Percentiles rank a stretch among this genome's conserved stretches.
These are phyloP conservation scores for Drosophila fulvimacula DNA, from an alignment of 2,888 invertebrate species.

Conservation along the genomic window DNA sequence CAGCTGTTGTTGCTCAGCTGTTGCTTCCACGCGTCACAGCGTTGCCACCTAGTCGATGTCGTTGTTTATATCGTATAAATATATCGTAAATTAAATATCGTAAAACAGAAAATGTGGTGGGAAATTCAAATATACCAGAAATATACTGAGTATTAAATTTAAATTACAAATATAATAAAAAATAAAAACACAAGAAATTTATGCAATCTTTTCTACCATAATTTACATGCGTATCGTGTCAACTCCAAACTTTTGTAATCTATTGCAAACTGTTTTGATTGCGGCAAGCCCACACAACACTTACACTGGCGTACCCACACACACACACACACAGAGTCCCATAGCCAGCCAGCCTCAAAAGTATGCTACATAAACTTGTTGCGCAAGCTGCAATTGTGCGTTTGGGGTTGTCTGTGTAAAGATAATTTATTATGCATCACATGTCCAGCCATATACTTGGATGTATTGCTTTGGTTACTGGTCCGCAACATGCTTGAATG, in stretches of 20 bases:
- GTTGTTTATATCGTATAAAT: not conserved
- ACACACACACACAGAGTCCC: slow-evolving; percentile 10
- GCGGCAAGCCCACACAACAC: slow-evolving; percentile 23
- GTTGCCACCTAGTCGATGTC: slow-evolving; percentile 37
- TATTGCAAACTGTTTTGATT: slow-evolving; percentile 53
- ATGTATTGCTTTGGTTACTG: slow-evolving; percentile 49
- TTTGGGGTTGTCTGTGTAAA: slow-evolving; percentile 23
- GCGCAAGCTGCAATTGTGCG: slow-evolving; percentile 77
- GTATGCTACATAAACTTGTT: slow-evolving; percentile 70
- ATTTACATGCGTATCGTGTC: slow-evolving; percentile 59
- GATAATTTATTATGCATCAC: slow-evolving; percentile 71
- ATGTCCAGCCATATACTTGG: slow-evolving; percentile 60
- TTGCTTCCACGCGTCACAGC: slow-evolving; percentile 9
- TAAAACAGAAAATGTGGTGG: not conserved
- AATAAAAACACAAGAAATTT: not conserved
- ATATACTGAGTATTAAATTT: not conserved
- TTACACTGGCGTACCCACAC: not conserved
- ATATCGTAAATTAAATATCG: slow-evolving; percentile 23
- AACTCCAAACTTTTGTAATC: slow-evolving; percentile 61
- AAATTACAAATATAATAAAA: not conserved
- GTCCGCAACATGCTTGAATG: slow-evolving; percentile 61
- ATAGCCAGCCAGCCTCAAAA: slow-evolving; percentile 20
- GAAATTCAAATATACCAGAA: slow-evolving; percentile 13
- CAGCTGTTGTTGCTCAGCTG: slow-evolving; percentile 52
- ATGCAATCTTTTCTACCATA: not conserved